Evolutionary conservation across 2,797 vertebrate species (phyloP).

Genomic region (Pseudochirops corinnae): DNA sequence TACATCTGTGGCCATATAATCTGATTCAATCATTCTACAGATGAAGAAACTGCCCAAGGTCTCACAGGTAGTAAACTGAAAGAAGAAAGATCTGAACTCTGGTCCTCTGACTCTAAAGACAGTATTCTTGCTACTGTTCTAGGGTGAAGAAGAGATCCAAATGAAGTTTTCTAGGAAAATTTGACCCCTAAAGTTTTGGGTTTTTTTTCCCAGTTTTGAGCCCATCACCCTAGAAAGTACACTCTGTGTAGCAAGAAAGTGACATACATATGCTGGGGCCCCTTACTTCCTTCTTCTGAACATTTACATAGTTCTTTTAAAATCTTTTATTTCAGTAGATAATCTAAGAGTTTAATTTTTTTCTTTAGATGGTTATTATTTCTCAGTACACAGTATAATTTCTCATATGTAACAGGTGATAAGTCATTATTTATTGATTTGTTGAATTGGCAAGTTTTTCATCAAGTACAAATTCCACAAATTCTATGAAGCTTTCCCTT

Average conservation of each 20-base stretch:
- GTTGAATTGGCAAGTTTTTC: neutral
- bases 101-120: no score
- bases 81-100: no score
- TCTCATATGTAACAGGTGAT: neutral
- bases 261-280: neutral
- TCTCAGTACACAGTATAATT: neutral
- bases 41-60: no score
- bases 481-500: neutral
- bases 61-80: no score
- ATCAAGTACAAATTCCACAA: neutral
- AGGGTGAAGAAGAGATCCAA: no score
- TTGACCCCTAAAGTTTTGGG: no score
- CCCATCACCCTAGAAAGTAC: no score
- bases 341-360: neutral
- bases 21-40: neutral
- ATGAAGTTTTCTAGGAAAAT: no score
- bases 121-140: no score
- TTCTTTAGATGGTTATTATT: neutral
- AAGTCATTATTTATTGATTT: neutral
- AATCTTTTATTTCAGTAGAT: neutral
- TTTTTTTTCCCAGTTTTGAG: no score
- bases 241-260: neutral
- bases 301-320: neutral
- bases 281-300: neutral
- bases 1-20: neutral